phyloP scores from a whole-genome alignment of 1,140 invertebrate genomes.

The Andrena cerasifolii region DNA sequence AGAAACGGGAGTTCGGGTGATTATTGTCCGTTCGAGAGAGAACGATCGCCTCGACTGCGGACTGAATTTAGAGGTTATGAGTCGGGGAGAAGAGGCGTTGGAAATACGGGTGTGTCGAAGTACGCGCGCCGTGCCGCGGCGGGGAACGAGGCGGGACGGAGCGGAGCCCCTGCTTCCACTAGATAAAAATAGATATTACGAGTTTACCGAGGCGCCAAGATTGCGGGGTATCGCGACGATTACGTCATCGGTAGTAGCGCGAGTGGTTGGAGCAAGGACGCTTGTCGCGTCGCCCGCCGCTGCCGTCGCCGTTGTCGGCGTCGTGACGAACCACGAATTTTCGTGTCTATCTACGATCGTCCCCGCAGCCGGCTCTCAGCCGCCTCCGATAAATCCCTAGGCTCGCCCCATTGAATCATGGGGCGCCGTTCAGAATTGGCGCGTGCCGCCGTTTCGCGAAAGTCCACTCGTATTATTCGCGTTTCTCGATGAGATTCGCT shows the following conservation, averaged over 20 bases:
- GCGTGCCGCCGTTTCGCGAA: background rate
- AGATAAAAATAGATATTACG: constrained; percentile 82
- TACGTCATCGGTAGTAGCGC: constrained; percentile 78
- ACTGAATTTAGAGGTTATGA: constrained; percentile 42
- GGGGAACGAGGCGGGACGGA: constrained; percentile 40
- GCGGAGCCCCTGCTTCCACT: constrained; percentile 70
- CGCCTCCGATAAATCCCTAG: background rate
- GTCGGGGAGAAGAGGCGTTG: constrained; percentile 38
- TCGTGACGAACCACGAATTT: constrained; percentile 50
- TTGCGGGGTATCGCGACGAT: constrained; percentile 81
- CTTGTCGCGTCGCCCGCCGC: constrained; percentile 68
- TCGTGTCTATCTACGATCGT: constrained; percentile 58
- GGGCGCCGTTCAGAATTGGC: background rate
- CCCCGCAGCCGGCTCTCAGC: constrained; percentile 31
- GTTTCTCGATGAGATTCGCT: background rate
- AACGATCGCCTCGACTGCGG: background rate
- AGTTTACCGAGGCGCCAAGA: constrained; percentile 81
- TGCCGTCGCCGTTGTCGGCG: constrained; percentile 35
- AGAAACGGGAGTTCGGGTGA: constrained; percentile 18
- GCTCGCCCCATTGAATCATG: constrained; percentile 26
- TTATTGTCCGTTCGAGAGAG: background rate
- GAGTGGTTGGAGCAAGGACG: constrained; percentile 73
- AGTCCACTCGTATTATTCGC: too few species aligned
- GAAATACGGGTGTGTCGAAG: constrained; percentile 41
- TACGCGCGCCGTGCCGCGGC: constrained; percentile 1